phyloP scores from a whole-genome alignment of 2,888 invertebrate species.

The Tipula vernalis region DNA sequence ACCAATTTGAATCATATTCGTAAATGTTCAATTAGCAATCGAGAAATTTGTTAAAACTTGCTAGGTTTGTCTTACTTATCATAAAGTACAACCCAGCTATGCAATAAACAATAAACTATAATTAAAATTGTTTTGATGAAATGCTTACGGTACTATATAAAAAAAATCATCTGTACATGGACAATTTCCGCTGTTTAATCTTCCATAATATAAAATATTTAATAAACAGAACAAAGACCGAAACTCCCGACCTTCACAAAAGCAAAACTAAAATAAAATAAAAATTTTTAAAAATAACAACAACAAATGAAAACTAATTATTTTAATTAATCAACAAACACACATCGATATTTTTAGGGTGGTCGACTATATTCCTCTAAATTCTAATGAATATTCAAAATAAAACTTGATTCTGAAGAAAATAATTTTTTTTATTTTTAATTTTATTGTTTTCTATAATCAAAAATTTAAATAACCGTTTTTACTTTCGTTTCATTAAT shows the following conservation, averaged over 20 bases:
- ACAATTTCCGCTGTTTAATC: neutral
- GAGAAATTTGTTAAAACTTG: too few species aligned
- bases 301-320: neutral
- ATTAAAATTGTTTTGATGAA: too few species aligned
- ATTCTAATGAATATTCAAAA: neutral
- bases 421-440: neutral
- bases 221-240: neutral
- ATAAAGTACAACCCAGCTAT: too few species aligned
- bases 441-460: neutral
- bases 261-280: neutral
- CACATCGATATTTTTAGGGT: neutral
- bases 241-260: neutral
- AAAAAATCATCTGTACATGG: neutral
- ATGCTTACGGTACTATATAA: neutral
- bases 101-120: too few species aligned
- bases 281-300: neutral
- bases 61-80: too few species aligned
- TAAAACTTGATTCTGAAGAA: neutral
- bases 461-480: neutral
- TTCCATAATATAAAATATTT: neutral
- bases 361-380: neutral
- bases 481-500: neutral
- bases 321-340: slow-evolving; percentile 4
- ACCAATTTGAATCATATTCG: too few species aligned
- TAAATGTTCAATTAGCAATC: too few species aligned